phyloP scores from a whole-genome alignment of 2,888 invertebrate genomes.

The Xestia xanthographa region DNA sequence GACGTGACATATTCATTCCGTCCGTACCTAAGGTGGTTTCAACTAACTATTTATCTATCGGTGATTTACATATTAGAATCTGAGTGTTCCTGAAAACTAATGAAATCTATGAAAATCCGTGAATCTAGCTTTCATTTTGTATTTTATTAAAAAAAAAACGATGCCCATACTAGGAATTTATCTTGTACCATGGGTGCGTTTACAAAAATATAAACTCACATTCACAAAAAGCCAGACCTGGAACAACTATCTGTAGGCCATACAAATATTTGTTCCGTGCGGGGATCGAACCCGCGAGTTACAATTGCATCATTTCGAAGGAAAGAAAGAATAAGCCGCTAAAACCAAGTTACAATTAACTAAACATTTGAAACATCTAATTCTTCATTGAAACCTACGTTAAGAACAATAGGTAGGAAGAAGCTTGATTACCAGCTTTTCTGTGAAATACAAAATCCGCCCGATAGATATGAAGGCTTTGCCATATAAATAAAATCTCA shows the following conservation, averaged over 20 bases:
- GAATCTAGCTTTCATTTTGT: neutral
- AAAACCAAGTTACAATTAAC: neutral
- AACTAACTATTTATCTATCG: neutral
- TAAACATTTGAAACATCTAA: slow-evolving; percentile 1
- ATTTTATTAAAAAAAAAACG: neutral
- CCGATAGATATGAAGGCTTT: neutral
- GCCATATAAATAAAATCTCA: neutral
- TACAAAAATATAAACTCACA: too few relatives aligned
- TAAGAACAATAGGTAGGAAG: neutral
- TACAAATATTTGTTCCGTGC: too few relatives aligned
- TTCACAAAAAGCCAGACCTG: too few relatives aligned
- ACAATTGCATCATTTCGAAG: neutral
- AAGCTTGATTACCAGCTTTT: neutral
- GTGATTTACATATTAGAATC: neutral
- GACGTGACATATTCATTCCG: too few relatives aligned
- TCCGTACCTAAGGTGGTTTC: neutral
- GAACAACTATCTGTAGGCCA: too few relatives aligned
- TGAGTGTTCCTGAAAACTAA: neutral
- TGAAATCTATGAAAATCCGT: neutral
- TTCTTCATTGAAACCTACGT: neutral
- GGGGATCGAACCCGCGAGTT: too few relatives aligned
- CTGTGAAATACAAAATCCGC: neutral
- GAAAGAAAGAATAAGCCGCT: neutral
- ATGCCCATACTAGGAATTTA: too few relatives aligned
- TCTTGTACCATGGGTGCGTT: too few relatives aligned